phyloP scores from a whole-genome alignment of 2,888 invertebrate species.

The Portevinia maculata region DNA sequence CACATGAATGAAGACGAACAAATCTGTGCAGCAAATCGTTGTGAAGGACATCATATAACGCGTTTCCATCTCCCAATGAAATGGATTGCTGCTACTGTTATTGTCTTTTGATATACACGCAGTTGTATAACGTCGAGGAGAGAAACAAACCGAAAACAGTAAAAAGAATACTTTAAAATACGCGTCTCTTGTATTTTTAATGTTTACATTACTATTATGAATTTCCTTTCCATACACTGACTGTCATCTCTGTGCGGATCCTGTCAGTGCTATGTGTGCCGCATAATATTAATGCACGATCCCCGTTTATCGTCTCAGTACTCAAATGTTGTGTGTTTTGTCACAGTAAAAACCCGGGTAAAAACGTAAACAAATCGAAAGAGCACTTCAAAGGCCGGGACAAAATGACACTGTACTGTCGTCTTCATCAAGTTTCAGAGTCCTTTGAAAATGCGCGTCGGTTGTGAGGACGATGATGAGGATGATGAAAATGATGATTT shows the following conservation, averaged over 20 bases:
- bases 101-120: slow-evolving; percentile 1
- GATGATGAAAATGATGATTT: slow-evolving; percentile 30
- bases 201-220: slow-evolving; percentile 20
- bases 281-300: slow-evolving; percentile 51
- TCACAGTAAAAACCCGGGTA: slow-evolving; percentile 19
- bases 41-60: slow-evolving; percentile 31
- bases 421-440: slow-evolving; percentile 19
- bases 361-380: neutral
- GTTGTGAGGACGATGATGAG: slow-evolving; percentile 3
- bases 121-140: neutral
- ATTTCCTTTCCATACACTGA: slow-evolving; percentile 3
- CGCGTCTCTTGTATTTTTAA: slow-evolving; percentile 18
- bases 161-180: neutral
- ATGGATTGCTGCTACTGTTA: neutral
- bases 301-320: slow-evolving; percentile 22
- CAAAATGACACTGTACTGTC: slow-evolving; percentile 23
- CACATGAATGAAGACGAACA: slow-evolving; percentile 29
- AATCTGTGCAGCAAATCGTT: slow-evolving; percentile 12
- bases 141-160: too few relatives aligned
- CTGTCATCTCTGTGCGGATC: neutral
- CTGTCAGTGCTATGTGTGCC: slow-evolving; percentile 6
- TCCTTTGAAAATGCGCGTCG: neutral
- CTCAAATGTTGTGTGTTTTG: slow-evolving; percentile 1
- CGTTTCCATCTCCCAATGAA: neutral
- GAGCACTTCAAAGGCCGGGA: slow-evolving; percentile 1